Evolutionary conservation across 2,888 invertebrate species (phyloP).

Genomic region (Rhyacophila evoluta): DNA sequence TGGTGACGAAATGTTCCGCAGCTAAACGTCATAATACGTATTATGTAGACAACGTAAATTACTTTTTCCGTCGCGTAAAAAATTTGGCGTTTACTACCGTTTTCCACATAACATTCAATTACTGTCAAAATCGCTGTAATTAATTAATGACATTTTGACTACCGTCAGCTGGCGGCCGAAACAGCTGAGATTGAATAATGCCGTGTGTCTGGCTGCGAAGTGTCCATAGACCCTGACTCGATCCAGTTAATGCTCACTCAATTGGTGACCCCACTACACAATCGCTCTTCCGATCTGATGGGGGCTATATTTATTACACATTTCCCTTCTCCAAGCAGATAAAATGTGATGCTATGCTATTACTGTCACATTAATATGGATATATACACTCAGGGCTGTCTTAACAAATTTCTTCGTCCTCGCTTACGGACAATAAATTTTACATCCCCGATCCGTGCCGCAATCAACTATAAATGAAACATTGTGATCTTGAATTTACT

Average conservation of each 20-base stretch:
- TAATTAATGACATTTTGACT: conserved; percentile 5
- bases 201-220: not conserved
- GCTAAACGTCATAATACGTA: too few relatives aligned
- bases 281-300: not conserved
- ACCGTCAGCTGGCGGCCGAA: not conserved
- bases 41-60: too few relatives aligned
- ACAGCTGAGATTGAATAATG: conserved; percentile 22
- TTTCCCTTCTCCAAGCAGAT: conserved; percentile 9
- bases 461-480: too few relatives aligned
- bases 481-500: too few relatives aligned
- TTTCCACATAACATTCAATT: too few relatives aligned
- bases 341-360: conserved; percentile 1
- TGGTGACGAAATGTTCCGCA: too few relatives aligned
- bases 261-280: conserved; percentile 8
- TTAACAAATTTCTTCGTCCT: too few relatives aligned
- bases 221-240: conserved; percentile 19
- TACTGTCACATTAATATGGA: conserved; percentile 11
- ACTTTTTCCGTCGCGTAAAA: too few relatives aligned
- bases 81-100: too few relatives aligned
- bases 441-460: too few relatives aligned
- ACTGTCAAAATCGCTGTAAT: not conserved
- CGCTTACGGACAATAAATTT: too few relatives aligned
- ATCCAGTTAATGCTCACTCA: not conserved
- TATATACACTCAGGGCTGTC: not conserved
- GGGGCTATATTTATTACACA: conserved; percentile 18